Percentiles rank a stretch among this genome's conserved stretches.
phyloP scores from a whole-genome alignment of 2,113 vertebrate genomes.

The Uropsilus gracilis region DNA sequence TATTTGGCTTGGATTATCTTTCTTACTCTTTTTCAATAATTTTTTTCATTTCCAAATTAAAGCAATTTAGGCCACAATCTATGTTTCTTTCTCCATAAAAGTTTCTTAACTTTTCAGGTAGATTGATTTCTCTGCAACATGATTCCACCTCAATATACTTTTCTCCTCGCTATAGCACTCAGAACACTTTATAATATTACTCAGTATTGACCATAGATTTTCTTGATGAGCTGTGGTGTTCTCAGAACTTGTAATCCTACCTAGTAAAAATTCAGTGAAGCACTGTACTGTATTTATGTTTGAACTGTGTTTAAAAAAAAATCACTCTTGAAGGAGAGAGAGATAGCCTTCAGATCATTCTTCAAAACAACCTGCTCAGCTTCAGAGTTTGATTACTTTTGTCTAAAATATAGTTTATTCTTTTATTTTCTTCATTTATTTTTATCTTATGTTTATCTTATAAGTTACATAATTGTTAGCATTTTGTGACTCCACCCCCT shows the following conservation, averaged over 20 bases:
- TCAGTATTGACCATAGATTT: background rate
- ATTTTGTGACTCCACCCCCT: no score
- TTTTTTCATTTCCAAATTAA: background rate
- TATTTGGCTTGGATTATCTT: background rate
- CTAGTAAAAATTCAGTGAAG: background rate
- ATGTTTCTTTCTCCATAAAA: background rate
- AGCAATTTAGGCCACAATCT: background rate
- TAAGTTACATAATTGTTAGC: no score
- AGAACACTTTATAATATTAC: background rate
- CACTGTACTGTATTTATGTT: background rate
- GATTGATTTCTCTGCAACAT: background rate
- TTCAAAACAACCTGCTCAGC: background rate
- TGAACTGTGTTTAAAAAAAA: background rate
- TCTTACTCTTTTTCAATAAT: background rate
- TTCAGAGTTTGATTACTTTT: background rate
- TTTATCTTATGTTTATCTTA: background rate
- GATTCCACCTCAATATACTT: background rate
- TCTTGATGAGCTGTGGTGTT: background rate
- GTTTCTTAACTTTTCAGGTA: background rate
- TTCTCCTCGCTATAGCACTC: background rate
- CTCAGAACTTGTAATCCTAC: background rate
- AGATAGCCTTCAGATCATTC: background rate
- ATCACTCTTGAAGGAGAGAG: background rate
- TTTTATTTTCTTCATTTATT: background rate
- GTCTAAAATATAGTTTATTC: background rate